Evolutionary conservation across 1,140 invertebrate species (phyloP), one percentile per base, ranked within the genome.

Genomic region (Diachasma alloeum): DNA sequence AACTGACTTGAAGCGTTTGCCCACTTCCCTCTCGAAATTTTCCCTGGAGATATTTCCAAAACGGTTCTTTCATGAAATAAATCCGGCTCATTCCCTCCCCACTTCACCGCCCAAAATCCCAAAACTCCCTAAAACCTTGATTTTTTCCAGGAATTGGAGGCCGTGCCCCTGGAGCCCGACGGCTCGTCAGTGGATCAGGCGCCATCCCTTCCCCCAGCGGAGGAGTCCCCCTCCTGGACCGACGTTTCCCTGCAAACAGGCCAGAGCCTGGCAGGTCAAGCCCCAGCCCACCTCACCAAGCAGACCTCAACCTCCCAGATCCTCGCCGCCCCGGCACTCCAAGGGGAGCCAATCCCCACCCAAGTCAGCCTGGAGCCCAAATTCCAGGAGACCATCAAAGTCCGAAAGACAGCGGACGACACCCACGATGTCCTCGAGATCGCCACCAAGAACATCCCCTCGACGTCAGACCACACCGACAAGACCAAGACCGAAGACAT

Each of bases 341-440:
- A 37, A 63, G 56, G 59, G 9, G 44, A 83, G n/a, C 69, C 84
- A 10, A 83, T 79, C 37, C 83, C 82, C 9, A 82, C 84, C 63
- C 69, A 77, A 11, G 19, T 72, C 22, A 24, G 73, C 4, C 77
- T 75, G 11, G 82, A 78, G 46, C 66, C 68, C 78, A 84, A 72
- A 79, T 81, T 24, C 19, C 86, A 88, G 56, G 94, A 95, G 85
- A 93, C 92, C 44, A 94, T 96, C 76, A 91, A 93, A 83, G 92
- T 96, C 0, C 90, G 91, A 9, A 94, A 95, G 86, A 93, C 90
- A 10, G 90, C 91, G 10, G 91, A 92, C 67, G 93, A 92, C 72
- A 93, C 92, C 24, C 92, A 94, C 83, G 94, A 95, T 85, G 94
- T 94, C 0, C 95, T 96, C 80, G 93, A 95, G 89, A 95, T 95